Conservation (phyloP, 1,140 invertebrate genomes). For the Panagrolaimus sp. region DNA sequence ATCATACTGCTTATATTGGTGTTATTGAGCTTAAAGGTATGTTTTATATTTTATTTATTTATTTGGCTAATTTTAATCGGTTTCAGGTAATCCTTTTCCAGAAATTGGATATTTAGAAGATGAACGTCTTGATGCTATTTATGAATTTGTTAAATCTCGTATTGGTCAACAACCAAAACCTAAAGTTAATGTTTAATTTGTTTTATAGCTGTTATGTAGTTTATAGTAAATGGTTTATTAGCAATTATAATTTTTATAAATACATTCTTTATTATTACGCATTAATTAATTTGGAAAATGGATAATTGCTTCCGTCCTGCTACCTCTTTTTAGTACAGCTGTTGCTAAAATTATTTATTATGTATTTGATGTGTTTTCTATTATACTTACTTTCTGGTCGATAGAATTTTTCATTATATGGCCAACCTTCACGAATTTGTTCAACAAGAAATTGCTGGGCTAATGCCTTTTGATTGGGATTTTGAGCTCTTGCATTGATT, state of each 20-base stretch:
- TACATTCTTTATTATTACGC: neutral
- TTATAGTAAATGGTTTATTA: no score
- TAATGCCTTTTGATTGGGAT: slow-evolving; percentile 18
- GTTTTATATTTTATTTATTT: neutral
- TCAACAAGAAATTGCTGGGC: slow-evolving; percentile 34
- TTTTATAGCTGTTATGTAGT: no score
- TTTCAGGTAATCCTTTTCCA: slow-evolving; percentile 9
- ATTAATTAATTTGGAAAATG: slow-evolving; percentile 36
- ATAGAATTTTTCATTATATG: slow-evolving; percentile 43
- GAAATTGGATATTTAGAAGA: neutral
- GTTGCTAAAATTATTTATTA: neutral
- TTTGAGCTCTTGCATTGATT: neutral
- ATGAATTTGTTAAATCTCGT: no score
- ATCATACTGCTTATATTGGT: slow-evolving; percentile 28
- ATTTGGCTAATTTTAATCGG: neutral
- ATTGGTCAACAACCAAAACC: no score
- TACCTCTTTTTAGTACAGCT: neutral
- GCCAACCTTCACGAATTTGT: slow-evolving; percentile 46
- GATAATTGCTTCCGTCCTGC: slow-evolving; percentile 30
- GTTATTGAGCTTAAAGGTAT: slow-evolving; percentile 49
- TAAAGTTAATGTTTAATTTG: no score
- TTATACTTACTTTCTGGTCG: slow-evolving; percentile 29
- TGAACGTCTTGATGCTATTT: no score
- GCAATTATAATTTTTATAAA: no score
- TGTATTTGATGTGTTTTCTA: neutral